Conservation (phyloP, 1,140 invertebrate species). For the Chrysomallon squamiferum region DNA sequence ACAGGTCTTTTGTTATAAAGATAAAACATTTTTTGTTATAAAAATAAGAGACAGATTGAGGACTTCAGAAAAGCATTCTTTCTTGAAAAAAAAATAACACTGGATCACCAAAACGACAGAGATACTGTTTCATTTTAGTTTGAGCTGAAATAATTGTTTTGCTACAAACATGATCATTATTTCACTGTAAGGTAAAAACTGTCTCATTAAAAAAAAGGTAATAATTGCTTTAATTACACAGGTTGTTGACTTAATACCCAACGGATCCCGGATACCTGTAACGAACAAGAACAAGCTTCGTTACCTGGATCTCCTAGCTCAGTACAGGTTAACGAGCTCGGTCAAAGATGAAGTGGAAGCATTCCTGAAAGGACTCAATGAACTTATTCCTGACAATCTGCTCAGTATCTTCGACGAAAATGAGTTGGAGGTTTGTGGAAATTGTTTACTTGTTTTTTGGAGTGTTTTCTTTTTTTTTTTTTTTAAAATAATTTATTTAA, state of each 20-base stretch:
- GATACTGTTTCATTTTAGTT: too few species aligned
- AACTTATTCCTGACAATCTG: slow-evolving; percentile 90
- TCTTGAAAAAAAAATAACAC: too few species aligned
- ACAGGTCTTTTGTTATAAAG: too few species aligned
- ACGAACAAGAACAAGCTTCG: slow-evolving; percentile 79
- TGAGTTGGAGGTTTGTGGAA: slow-evolving; percentile 86
- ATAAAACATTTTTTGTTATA: too few species aligned
- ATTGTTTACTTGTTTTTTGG: not conserved
- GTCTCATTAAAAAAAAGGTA: too few species aligned
- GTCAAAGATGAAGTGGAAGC: slow-evolving; percentile 85
- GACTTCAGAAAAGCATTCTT: too few species aligned
- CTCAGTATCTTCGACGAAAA: slow-evolving; percentile 96
- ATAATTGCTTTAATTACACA: too few species aligned
- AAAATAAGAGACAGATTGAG: too few species aligned
- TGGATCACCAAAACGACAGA: too few species aligned
- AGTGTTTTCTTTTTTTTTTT: not conserved
- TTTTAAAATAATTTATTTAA: not conserved
- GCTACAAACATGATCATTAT: too few species aligned
- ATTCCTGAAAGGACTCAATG: slow-evolving; percentile 88
- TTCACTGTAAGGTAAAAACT: too few species aligned
- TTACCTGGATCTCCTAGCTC: slow-evolving; percentile 88
- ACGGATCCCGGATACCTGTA: slow-evolving; percentile 75
- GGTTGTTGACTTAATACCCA: slow-evolving; percentile 77
- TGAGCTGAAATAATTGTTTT: too few species aligned
- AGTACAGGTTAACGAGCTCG: slow-evolving; percentile 82